phyloP scores from a whole-genome alignment of 2,113 vertebrate species.

The Lagopus muta region DNA sequence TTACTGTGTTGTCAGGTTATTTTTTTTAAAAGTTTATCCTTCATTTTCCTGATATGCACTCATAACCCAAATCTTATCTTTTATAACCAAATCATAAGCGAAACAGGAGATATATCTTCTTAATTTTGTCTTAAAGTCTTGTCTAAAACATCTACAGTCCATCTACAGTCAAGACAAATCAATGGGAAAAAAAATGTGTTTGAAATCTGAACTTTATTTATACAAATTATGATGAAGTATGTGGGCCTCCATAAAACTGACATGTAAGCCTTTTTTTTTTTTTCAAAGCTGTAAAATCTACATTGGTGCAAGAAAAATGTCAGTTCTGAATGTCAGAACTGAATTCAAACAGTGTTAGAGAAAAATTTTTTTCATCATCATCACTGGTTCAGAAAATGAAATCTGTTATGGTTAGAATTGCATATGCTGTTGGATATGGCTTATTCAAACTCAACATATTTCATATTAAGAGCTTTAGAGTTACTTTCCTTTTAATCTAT shows the following conservation, averaged over 20 bases:
- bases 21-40: not conserved
- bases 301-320: not conserved
- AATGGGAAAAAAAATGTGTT: not conserved
- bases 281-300: not conserved
- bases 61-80: not conserved
- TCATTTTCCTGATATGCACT: not conserved
- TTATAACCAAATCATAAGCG: not conserved
- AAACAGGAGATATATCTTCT: not conserved
- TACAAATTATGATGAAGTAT: rapidly evolving
- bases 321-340: not conserved
- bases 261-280: not conserved
- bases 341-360: not conserved
- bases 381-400: not conserved
- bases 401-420: not conserved
- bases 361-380: not conserved
- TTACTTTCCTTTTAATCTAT: not conserved
- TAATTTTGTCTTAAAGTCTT: not conserved
- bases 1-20: not conserved
- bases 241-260: not conserved
- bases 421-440: not conserved
- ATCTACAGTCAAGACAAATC: not conserved
- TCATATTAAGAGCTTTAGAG: not conserved
- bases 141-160: not conserved
- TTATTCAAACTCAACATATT: not conserved
- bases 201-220: not conserved